These are phyloP conservation scores for Hirundo rustica DNA, from an alignment of 2,797 vertebrate species.

Conservation along the genomic window DNA sequence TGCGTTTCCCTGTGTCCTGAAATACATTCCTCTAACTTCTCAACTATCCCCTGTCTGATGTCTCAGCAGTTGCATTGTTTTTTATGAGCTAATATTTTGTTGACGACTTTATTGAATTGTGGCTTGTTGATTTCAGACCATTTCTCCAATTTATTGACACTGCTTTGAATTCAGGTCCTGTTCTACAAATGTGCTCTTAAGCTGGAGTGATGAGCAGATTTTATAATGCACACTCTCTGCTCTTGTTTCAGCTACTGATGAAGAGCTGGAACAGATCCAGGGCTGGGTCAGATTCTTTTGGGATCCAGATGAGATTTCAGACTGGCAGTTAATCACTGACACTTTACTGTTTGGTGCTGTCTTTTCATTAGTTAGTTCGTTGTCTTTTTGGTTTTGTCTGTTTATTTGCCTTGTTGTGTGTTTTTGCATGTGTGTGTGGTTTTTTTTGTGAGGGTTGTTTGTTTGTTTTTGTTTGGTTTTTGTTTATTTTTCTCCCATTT, in stretches of 20 bases:
- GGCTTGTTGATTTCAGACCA: neutral
- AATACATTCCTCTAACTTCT: neutral
- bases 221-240: neutral
- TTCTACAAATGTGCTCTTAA: neutral
- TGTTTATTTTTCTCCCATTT: neutral
- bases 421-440: neutral
- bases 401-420: neutral
- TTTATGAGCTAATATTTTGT: neutral
- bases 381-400: neutral
- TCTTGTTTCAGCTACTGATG: neutral
- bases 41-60: neutral
- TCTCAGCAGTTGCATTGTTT: neutral
- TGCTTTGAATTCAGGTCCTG: neutral
- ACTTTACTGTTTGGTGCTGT: neutral
- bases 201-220: neutral
- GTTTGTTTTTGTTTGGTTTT: no score
- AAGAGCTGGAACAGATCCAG: neutral
- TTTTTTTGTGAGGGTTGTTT: no score
- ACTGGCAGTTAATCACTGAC: neutral
- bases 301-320: neutral
- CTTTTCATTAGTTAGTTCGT: neutral
- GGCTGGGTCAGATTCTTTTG: neutral
- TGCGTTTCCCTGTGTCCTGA: neutral
- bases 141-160: neutral
- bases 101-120: neutral